These are phyloP conservation scores for Myotis davidii DNA, from an alignment of 2,113 vertebrate species.

Conservation along the genomic window DNA sequence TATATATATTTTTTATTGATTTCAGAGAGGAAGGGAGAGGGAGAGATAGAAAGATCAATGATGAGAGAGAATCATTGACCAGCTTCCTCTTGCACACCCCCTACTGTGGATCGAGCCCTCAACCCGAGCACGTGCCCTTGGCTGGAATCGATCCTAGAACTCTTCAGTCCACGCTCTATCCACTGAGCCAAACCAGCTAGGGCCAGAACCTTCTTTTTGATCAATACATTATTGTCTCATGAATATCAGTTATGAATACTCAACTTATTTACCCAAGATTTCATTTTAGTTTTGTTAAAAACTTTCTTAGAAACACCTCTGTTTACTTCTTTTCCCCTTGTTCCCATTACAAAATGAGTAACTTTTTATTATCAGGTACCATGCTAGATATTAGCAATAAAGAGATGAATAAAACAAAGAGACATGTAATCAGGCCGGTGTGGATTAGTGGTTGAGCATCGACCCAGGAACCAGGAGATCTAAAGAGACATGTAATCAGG, in stretches of 20 bases:
- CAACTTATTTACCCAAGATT: neutral
- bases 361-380: neutral
- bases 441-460: too few species aligned
- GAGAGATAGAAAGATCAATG: neutral
- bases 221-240: neutral
- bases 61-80: too few species aligned
- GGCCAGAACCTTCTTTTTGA: neutral
- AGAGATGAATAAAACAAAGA: slow-evolving; percentile 24
- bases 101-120: too few species aligned
- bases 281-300: neutral
- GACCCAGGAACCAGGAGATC: too few species aligned
- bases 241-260: neutral
- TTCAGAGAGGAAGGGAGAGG: neutral
- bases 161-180: neutral
- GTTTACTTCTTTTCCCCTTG: slow-evolving; percentile 17
- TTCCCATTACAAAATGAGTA: neutral
- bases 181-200: neutral
- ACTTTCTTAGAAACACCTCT: slow-evolving; percentile 1
- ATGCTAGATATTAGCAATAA: neutral
- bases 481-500: too few species aligned
- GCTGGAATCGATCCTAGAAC: neutral
- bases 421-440: neutral
- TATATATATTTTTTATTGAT: too few species aligned
- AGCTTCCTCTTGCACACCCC: too few species aligned
- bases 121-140: neutral